Evolutionary conservation across 2,113 vertebrate genomes (phyloP).

Genomic region (Upupa epops): DNA sequence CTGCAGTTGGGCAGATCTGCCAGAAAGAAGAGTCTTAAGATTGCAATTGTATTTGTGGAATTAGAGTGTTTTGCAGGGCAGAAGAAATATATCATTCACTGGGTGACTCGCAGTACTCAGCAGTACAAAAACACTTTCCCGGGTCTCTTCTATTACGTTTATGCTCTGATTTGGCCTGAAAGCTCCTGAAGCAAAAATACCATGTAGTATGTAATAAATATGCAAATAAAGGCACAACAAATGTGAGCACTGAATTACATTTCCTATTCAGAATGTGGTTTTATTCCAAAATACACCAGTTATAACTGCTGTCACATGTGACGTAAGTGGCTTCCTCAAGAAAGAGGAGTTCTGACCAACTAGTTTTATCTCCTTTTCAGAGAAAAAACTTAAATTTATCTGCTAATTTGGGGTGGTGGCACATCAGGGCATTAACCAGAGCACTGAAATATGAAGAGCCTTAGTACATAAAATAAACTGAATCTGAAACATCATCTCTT

Average conservation of each 20-base stretch:
- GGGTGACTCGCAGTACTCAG: background rate
- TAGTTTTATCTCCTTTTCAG: background rate
- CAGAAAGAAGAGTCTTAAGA: background rate
- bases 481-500: background rate
- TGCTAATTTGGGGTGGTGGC: background rate
- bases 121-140: slow-evolving; percentile 10
- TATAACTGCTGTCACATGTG: background rate
- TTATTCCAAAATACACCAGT: background rate
- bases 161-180: background rate
- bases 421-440: background rate
- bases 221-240: background rate
- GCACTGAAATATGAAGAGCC: background rate
- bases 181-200: background rate
- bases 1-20: slow-evolving; percentile 10
- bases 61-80: slow-evolving; percentile 10
- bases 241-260: background rate
- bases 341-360: background rate
- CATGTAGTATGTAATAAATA: background rate
- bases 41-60: background rate
- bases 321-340: background rate
- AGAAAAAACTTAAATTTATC: background rate
- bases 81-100: background rate
- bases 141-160: slow-evolving; percentile 14
- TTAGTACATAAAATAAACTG: background rate
- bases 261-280: background rate